Evolutionary conservation across 2,797 vertebrate genomes (phyloP).

Genomic region (Urosaurus nigricauda): DNA sequence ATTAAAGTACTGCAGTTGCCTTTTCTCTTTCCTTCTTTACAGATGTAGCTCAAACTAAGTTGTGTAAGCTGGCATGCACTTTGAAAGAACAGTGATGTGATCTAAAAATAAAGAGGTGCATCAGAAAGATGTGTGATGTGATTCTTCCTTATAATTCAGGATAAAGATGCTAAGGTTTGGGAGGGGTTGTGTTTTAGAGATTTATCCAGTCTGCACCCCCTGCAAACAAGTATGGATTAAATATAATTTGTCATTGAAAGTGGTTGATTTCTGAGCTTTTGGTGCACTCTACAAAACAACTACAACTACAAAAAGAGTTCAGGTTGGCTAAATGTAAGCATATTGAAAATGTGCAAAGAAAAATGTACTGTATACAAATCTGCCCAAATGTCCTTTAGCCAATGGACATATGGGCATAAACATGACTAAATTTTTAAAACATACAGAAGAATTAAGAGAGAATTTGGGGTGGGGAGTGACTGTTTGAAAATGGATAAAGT

Average conservation of each 20-base stretch:
- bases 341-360: background rate
- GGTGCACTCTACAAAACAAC: background rate
- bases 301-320: background rate
- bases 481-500: too few relatives aligned
- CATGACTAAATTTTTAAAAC: too few relatives aligned
- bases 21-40: constrained; percentile 32
- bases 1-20: constrained; percentile 39
- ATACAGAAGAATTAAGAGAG: too few relatives aligned
- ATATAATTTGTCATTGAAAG: background rate
- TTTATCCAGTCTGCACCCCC: background rate
- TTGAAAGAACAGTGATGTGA: constrained; percentile 45
- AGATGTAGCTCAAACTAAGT: constrained; percentile 27
- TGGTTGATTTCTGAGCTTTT: background rate
- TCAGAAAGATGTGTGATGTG: background rate
- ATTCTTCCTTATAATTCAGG: background rate
- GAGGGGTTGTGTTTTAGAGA: too few relatives aligned
- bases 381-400: background rate
- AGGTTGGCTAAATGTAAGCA: background rate
- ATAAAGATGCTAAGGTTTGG: background rate
- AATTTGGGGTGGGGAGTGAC: too few relatives aligned
- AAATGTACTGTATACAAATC: background rate
- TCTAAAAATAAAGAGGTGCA: background rate
- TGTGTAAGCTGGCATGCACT: constrained; percentile 23
- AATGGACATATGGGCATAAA: background rate
- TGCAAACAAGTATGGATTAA: background rate